A percentile compares a stretch with the other conserved stretches of the same genome.
Conservation (phyloP, 2,113 vertebrate species). For the Rhabdomys dilectus region DNA sequence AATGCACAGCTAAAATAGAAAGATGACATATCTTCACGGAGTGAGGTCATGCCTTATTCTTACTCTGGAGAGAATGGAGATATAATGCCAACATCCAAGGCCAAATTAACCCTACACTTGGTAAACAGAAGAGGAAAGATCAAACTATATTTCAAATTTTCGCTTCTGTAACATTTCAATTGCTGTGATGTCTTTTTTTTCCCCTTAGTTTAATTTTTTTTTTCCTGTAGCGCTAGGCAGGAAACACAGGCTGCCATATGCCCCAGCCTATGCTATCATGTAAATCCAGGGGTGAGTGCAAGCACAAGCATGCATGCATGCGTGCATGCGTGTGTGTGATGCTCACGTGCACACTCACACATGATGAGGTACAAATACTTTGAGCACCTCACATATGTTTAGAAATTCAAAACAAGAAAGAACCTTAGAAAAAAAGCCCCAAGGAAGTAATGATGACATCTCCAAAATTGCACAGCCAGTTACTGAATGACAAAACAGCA, state of each 20-base stretch:
- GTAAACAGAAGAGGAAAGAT: background rate
- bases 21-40: slow-evolving; percentile 26
- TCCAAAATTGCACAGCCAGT: background rate
- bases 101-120: background rate
- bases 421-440: background rate
- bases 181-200: background rate
- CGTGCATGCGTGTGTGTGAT: background rate
- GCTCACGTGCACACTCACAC: background rate
- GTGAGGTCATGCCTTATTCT: slow-evolving; percentile 77
- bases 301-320: background rate
- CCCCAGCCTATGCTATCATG: background rate
- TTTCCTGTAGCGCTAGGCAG: background rate
- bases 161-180: background rate
- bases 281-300: background rate
- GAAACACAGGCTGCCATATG: background rate
- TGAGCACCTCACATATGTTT: background rate
- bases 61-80: slow-evolving; percentile 20
- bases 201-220: background rate
- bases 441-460: background rate
- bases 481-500: background rate
- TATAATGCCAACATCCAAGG: slow-evolving; percentile 14
- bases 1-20: slow-evolving; percentile 29
- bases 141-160: slow-evolving; percentile 29
- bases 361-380: background rate
- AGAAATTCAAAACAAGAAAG: slow-evolving; percentile 3